These are phyloP conservation scores for Apodemia mormo DNA, from an alignment of 2,888 invertebrate species.

Conservation along the genomic window DNA sequence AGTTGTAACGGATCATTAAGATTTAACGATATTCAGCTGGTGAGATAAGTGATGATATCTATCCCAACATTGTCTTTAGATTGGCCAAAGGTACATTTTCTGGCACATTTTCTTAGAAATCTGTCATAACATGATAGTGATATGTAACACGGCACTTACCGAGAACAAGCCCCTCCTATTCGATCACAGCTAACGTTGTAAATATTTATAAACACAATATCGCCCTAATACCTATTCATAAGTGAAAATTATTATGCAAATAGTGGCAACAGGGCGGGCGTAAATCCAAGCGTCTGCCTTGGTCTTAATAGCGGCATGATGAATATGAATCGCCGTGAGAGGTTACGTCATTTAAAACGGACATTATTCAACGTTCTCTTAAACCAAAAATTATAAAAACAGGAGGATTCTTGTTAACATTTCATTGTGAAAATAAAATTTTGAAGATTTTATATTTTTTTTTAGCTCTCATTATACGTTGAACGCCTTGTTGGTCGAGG, in stretches of 20 bases:
- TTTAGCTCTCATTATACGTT: too few relatives aligned
- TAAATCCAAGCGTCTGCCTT: conserved; percentile 59
- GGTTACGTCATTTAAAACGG: conserved; percentile 33
- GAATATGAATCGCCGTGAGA: conserved; percentile 42
- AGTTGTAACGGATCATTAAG: too few relatives aligned
- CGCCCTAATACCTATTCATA: conserved; percentile 79
- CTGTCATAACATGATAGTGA: conserved; percentile 41
- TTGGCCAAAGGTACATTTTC: too few relatives aligned
- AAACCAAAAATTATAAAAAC: conserved; percentile 30
- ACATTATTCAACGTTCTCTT: conserved; percentile 10
- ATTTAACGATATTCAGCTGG: too few relatives aligned
- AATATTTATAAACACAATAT: conserved; percentile 80
- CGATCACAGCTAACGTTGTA: conserved; percentile 54
- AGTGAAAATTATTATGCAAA: conserved; percentile 82
- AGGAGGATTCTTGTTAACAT: conserved; percentile 26
- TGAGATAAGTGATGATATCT: too few relatives aligned
- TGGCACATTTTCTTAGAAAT: too few relatives aligned
- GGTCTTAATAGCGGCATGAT: conserved; percentile 59
- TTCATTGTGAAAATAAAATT: not conserved
- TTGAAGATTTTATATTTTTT: not conserved
- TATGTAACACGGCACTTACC: conserved; percentile 59
- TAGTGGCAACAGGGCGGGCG: conserved; percentile 68
- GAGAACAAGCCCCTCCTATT: conserved; percentile 55
- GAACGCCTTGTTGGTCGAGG: too few relatives aligned
- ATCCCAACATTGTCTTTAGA: too few relatives aligned